These are phyloP conservation scores for Hydrozoanthus tunicans DNA, from an alignment of 64 coral and sea anemone genomes.

Conservation along the genomic window DNA sequence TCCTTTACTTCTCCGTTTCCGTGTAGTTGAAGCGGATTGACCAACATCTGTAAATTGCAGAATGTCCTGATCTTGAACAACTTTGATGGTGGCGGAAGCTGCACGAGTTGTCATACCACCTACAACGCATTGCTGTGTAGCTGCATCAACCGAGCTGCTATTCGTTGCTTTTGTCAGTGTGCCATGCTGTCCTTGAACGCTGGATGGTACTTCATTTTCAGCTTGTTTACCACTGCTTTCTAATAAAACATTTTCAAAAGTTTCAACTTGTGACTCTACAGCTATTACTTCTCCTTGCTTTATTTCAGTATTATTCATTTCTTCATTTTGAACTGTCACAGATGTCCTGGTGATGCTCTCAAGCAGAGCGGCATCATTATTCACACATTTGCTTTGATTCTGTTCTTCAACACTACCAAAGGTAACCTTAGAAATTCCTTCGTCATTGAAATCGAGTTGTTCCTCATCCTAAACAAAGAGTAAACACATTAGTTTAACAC, in stretches of 20 bases:
- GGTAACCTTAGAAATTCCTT: not conserved
- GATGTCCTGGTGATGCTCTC: not conserved
- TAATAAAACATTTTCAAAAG: not conserved
- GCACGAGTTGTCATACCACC: not conserved
- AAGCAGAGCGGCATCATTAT: not conserved
- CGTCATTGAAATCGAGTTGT: conserved; percentile 4
- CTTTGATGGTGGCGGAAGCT: not conserved
- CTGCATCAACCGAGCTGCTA: not conserved
- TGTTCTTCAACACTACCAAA: conserved; percentile 15
- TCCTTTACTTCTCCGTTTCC: conserved; percentile 29
- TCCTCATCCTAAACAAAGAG: not conserved
- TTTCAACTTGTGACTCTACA: not conserved
- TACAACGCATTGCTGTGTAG: not conserved
- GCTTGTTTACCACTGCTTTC: not conserved
- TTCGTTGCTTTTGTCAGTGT: not conserved
- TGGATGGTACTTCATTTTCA: not conserved
- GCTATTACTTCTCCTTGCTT: not conserved
- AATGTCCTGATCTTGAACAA: not conserved
- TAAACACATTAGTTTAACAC: not conserved
- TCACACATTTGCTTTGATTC: not conserved
- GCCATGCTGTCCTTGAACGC: not conserved
- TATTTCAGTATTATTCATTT: not conserved
- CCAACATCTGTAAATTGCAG: not conserved
- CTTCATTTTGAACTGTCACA: not conserved
- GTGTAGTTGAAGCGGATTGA: not conserved